These are phyloP conservation scores for Saturnia pavonia DNA, from an alignment of 2,888 invertebrate species.

Conservation along the genomic window DNA sequence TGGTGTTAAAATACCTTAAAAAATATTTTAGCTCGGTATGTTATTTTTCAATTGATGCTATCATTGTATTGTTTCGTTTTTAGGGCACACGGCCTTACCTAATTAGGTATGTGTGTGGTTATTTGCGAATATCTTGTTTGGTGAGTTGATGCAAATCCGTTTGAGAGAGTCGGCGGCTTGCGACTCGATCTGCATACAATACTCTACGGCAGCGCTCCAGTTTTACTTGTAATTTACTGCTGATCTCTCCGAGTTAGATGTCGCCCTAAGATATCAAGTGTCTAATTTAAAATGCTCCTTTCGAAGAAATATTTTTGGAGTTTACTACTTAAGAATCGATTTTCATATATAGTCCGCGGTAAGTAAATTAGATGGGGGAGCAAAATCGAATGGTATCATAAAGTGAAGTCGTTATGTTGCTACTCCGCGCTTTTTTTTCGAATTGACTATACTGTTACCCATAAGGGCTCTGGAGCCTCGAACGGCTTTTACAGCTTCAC, in stretches of 20 bases:
- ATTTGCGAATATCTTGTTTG: constrained; percentile 18
- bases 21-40: not conserved
- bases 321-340: too few species aligned
- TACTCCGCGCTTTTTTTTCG: too few species aligned
- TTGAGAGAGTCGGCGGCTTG: constrained; percentile 31
- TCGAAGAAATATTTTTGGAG: too few species aligned
- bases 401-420: too few species aligned
- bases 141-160: constrained; percentile 17
- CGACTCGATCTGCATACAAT: constrained; percentile 75
- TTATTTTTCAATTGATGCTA: constrained; percentile 8
- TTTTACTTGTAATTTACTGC: constrained; percentile 72
- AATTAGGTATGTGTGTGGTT: constrained; percentile 19
- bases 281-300: constrained; percentile 68
- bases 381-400: too few species aligned
- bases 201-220: constrained; percentile 74
- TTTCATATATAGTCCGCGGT: too few species aligned
- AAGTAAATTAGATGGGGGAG: too few species aligned
- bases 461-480: too few species aligned
- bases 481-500: too few species aligned
- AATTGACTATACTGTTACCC: too few species aligned
- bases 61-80: not conserved
- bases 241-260: constrained; percentile 65
- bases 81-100: constrained; percentile 12
- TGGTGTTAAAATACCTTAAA: not conserved
- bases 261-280: constrained; percentile 67